Evolutionary conservation across 2,888 invertebrate genomes (phyloP).

Genomic region (Perithous albicinctus): DNA sequence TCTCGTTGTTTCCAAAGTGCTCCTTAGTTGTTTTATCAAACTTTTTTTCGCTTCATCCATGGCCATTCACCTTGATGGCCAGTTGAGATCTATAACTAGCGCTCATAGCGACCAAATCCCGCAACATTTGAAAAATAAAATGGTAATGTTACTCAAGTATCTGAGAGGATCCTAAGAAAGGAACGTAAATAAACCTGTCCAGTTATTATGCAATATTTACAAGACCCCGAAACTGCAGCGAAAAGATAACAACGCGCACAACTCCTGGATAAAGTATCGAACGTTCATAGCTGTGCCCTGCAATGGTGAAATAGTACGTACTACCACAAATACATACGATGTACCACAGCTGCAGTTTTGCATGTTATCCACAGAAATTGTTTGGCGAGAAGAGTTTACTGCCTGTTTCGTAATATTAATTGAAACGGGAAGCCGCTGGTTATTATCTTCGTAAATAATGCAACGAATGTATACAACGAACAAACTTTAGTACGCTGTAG

Average conservation of each 20-base stretch:
- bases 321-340: not conserved
- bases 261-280: not conserved
- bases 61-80: too few species aligned
- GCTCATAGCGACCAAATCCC: too few species aligned
- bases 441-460: not conserved
- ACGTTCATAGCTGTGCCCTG: not conserved
- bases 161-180: not conserved
- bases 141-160: too few species aligned
- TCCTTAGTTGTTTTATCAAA: too few species aligned
- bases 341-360: not conserved
- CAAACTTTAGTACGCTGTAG: not conserved
- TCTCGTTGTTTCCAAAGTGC: too few species aligned
- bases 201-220: not conserved
- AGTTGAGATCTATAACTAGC: too few species aligned
- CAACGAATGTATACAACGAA: not conserved
- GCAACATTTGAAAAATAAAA: too few species aligned
- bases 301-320: not conserved
- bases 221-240: not conserved
- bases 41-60: too few species aligned
- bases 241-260: not conserved
- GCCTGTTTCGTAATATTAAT: not conserved
- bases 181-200: not conserved
- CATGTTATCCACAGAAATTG: not conserved
- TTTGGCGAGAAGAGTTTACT: not conserved
- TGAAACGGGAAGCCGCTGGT: not conserved